Evolutionary conservation across 2,888 invertebrate genomes (phyloP).

Genomic region (Heliconius hortense): DNA sequence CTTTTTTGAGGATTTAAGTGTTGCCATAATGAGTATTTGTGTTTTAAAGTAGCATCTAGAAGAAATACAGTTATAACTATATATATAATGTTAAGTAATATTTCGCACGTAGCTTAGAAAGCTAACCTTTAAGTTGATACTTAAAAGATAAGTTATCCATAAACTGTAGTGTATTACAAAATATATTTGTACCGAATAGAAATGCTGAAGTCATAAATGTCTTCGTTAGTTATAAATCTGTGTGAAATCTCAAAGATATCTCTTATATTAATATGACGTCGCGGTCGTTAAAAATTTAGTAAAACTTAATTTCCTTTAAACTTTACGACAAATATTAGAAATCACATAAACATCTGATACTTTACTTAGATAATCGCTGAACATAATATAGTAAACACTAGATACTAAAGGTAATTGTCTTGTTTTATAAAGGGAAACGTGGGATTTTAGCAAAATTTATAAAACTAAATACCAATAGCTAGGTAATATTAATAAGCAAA

Average conservation of each 20-base stretch:
- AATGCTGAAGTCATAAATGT: conserved; percentile 45
- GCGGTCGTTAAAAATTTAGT: conserved; percentile 33
- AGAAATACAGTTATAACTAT: conserved; percentile 44
- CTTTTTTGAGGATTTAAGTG: conserved; percentile 49
- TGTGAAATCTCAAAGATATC: conserved; percentile 48
- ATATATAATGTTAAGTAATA: conserved; percentile 47
- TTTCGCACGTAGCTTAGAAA: conserved; percentile 53
- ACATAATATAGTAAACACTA: conserved; percentile 17
- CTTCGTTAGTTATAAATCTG: conserved; percentile 47
- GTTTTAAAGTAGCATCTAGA: conserved; percentile 51
- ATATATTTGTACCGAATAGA: conserved; percentile 39
- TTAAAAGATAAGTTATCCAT: conserved; percentile 41
- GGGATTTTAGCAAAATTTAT: neutral
- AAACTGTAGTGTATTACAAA: conserved; percentile 39
- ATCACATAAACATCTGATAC: conserved; percentile 21
- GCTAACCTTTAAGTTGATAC: conserved; percentile 43
- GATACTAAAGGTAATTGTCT: conserved; percentile 12
- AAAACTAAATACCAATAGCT: neutral
- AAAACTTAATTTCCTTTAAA: conserved; percentile 35
- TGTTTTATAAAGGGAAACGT: conserved; percentile 19
- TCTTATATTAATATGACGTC: conserved; percentile 22
- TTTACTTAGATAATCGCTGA: conserved; percentile 22
- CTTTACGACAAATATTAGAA: conserved; percentile 35
- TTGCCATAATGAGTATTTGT: conserved; percentile 45
- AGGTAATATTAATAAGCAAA: neutral